Evolutionary conservation across 2,797 vertebrate species (phyloP).

Genomic region (Tokudaia muenninki): DNA sequence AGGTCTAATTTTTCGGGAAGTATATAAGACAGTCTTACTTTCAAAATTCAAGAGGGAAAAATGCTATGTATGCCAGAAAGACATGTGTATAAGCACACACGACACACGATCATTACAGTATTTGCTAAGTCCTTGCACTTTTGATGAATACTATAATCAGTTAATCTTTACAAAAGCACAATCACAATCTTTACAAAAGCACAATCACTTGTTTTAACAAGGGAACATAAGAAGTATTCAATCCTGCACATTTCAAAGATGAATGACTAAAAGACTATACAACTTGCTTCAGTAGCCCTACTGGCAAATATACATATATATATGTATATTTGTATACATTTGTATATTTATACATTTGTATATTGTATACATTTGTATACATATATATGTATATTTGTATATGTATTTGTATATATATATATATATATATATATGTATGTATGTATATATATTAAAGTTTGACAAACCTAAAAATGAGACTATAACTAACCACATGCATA

Average conservation of each 20-base stretch:
- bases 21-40: neutral
- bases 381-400: too few relatives aligned
- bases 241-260: neutral
- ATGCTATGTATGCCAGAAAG: neutral
- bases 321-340: too few relatives aligned
- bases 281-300: constrained; percentile 32
- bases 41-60: constrained; percentile 52
- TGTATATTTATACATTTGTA: too few relatives aligned
- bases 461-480: constrained; percentile 6
- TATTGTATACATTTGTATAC: too few relatives aligned
- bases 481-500: neutral
- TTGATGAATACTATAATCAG: constrained; percentile 42
- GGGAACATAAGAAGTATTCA: constrained; percentile 51
- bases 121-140: constrained; percentile 32
- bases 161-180: constrained; percentile 37
- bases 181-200: constrained; percentile 10
- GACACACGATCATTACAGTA: neutral
- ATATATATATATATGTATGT: too few relatives aligned
- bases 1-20: neutral
- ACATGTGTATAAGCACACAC: neutral
- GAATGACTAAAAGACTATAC: neutral
- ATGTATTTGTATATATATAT: too few relatives aligned
- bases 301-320: too few relatives aligned
- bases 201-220: constrained; percentile 67
- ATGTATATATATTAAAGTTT: neutral